A percentile compares a stretch with the other conserved stretches of the same genome.
These are phyloP conservation scores for Cyclophora punctaria DNA, from an alignment of 2,888 invertebrate species.

Conservation along the genomic window DNA sequence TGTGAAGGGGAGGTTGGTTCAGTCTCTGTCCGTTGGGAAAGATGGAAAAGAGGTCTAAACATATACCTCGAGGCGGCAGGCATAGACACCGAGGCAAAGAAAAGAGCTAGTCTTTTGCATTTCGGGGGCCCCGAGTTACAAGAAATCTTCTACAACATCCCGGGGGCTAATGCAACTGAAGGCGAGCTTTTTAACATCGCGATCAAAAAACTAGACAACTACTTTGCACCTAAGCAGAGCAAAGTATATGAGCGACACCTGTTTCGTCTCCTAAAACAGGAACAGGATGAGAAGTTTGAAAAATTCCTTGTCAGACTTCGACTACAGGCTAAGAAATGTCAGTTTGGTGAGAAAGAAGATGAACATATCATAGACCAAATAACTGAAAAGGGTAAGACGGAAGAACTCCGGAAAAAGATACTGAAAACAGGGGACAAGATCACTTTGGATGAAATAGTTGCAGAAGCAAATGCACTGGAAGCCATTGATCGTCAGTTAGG, in stretches of 20 bases:
- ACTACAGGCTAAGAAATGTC: too few relatives aligned
- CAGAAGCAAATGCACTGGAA: slow-evolving; percentile 5
- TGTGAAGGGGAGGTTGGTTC: too few relatives aligned
- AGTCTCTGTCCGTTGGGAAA: too few relatives aligned
- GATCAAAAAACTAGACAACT: slow-evolving; percentile 7
- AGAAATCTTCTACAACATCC: slow-evolving; percentile 1
- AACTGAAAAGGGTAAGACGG: slow-evolving; percentile 13
- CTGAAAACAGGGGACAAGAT: slow-evolving; percentile 10
- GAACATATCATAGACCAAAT: slow-evolving; percentile 21
- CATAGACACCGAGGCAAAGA: background rate
- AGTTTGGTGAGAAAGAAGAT: slow-evolving; percentile 7
- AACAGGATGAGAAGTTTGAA: background rate
- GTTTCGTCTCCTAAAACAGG: slow-evolving; percentile 14
- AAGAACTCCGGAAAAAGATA: slow-evolving; percentile 16
- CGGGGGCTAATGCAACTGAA: slow-evolving; percentile 1
- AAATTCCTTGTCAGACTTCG: too few relatives aligned
- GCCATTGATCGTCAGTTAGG: background rate
- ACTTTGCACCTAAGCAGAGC: slow-evolving; percentile 1
- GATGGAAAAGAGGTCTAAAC: too few relatives aligned
- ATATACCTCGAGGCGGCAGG: too few relatives aligned
- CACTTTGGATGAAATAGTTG: slow-evolving; percentile 9
- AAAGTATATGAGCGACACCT: slow-evolving; percentile 11
- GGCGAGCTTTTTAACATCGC: slow-evolving; percentile 4
- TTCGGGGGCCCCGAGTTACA: background rate
- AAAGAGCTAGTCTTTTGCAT: background rate